Evolutionary conservation across 2,113 vertebrate genomes (phyloP).

Genomic region (Tonatia bakeri): DNA sequence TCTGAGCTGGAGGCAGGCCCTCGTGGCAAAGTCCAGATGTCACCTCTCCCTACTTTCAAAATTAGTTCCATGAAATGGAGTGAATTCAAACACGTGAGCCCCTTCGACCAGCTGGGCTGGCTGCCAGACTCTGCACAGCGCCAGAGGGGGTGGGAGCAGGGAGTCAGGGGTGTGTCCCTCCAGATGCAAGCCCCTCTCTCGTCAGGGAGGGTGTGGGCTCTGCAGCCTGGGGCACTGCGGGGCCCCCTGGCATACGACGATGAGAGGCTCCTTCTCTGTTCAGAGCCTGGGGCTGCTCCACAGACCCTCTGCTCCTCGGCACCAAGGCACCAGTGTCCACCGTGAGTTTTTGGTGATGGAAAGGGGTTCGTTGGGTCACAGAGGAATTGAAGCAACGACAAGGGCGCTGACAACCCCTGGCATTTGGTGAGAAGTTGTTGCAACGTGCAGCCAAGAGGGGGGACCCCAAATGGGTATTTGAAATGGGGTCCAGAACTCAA

Average conservation of each 20-base stretch:
- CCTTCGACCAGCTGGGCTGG: not conserved
- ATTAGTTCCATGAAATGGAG: not conserved
- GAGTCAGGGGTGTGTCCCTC: not conserved
- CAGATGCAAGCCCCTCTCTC: not conserved
- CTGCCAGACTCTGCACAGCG: not conserved
- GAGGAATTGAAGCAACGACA: not conserved
- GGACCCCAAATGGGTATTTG: too few relatives aligned
- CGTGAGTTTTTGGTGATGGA: not conserved
- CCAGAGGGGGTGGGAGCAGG: not conserved
- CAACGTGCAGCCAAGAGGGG: too few relatives aligned
- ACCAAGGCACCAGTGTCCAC: not conserved
- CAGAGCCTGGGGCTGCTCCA: not conserved
- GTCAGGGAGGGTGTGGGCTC: not conserved
- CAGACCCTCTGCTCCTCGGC: not conserved
- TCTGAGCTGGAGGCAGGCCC: not conserved
- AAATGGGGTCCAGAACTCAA: too few relatives aligned
- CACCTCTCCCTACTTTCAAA: not conserved
- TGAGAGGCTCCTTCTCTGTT: not conserved
- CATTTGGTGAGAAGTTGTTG: not conserved
- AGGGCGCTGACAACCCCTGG: not conserved
- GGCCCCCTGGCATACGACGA: rapidly evolving
- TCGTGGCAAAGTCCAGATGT: not conserved
- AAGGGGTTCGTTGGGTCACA: not conserved
- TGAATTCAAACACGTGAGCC: not conserved
- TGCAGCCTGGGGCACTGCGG: too few relatives aligned